Conservation (phyloP, 2,113 vertebrate genomes). For the Silurus asotus region DNA sequence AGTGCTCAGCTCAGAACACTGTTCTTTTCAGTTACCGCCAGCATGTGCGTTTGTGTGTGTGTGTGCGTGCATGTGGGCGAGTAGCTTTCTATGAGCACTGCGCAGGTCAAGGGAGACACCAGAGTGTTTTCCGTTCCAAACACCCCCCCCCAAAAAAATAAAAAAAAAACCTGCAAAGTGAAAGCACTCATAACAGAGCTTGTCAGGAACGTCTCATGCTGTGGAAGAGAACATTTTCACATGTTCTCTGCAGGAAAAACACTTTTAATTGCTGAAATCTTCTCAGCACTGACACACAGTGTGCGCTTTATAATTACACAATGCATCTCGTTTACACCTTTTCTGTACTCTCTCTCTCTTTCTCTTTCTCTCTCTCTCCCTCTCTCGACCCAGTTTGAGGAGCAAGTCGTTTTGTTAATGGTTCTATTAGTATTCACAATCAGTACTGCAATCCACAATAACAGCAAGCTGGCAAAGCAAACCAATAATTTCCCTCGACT, state of each 20-base stretch:
- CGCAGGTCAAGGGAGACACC: constrained; percentile 20
- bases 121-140: constrained; percentile 17
- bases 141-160: too few species aligned
- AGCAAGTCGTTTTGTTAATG: background rate
- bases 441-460: background rate
- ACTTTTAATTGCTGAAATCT: background rate
- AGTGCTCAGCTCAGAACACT: background rate
- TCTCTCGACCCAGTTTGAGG: background rate
- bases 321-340: constrained; percentile 1
- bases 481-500: background rate
- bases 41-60: background rate
- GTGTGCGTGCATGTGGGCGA: background rate
- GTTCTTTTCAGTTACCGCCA: background rate
- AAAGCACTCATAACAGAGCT: background rate
- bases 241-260: background rate
- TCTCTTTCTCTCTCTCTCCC: background rate
- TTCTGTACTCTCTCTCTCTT: background rate
- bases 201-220: constrained; percentile 2
- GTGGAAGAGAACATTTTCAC: background rate
- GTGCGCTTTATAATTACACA: background rate
- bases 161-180: constrained; percentile 16
- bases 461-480: background rate
- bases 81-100: background rate
- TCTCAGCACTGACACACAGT: background rate
- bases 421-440: constrained; percentile 2